Evolutionary conservation across 2,113 vertebrate genomes (phyloP), one percentile per base, ranked within the genome.

Genomic region (Tychaedon coryphoeus): DNA sequence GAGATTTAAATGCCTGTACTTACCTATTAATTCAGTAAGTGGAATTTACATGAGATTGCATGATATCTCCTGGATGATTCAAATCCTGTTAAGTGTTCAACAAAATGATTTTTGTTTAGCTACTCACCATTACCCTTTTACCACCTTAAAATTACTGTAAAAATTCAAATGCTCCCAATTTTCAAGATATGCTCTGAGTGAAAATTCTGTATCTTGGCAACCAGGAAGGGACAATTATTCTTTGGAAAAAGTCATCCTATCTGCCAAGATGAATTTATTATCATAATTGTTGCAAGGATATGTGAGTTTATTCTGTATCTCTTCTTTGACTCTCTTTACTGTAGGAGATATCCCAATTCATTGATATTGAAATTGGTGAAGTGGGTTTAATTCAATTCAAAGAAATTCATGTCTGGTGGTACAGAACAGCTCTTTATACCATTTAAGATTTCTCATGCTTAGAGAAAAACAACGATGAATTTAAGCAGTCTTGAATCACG

Each of bases 171-270:
- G 58, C 69, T 86, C 14, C 26, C 36, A 45, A 58, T 73, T 76
- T 65, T 85, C 43, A 36, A 65, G 84, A 67, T 54, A 66, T 2
- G 10, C 38, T 78, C 12, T 14, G 29, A 62, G 38, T 83, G 72
- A 88, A 88, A 90, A 79, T 83, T 90, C 67, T 77, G 57, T 92
- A 81, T 83, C 82, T 95, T 95, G 92, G 92, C 85, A 92, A 90
- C 65, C 25, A 86, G 51, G 28, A 92, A 71, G 43, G 72, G 78
- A 80, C 72, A 86, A 40, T 95, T 88, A 69, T 88, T 45, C 51
- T 88, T 53, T 76, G 67, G 69, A 92, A 93, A 83, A 93, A 88
- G 42, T 82, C n/a, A 57, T 83, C 31, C 43, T 85, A 34, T 70
- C 86, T 95, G 82, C 48, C 47, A 50, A 58, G 90, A 92, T 57